Evolutionary conservation across 2,113 vertebrate species (phyloP).

Genomic region (Dasyornis broadbenti): DNA sequence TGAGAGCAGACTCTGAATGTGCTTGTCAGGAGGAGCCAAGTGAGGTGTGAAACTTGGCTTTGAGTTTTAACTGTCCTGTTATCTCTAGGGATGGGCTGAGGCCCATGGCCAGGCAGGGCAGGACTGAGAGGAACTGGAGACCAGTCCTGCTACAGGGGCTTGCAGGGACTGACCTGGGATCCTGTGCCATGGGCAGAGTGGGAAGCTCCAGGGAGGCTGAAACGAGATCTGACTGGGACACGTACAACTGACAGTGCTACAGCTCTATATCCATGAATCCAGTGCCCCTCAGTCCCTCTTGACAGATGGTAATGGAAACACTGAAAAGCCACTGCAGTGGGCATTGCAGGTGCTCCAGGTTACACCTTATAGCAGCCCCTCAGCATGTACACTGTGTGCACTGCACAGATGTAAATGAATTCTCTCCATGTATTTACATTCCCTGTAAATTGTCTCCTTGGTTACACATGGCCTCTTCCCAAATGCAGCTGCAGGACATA

Average conservation of each 20-base stretch:
- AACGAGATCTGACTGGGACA: background rate
- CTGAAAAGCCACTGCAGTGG: background rate
- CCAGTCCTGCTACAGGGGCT: background rate
- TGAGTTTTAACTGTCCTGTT: background rate
- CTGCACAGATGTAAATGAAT: background rate
- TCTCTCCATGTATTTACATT: background rate
- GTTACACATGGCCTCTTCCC: background rate
- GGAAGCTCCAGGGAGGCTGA: rapidly evolving
- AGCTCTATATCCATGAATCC: background rate
- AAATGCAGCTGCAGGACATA: background rate
- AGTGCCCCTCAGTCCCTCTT: background rate
- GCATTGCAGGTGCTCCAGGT: background rate
- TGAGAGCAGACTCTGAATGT: background rate
- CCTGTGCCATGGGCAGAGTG: background rate
- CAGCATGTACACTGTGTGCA: rapidly evolving
- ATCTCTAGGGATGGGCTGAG: background rate
- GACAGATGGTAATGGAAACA: background rate
- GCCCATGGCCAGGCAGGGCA: background rate
- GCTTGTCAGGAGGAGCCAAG: background rate
- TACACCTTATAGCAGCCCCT: background rate
- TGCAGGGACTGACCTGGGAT: no score
- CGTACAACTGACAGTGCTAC: background rate
- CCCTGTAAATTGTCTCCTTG: background rate
- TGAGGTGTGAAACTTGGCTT: background rate
- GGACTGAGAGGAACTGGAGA: background rate